Base-by-base conservation (phyloP, 2,113 vertebrate genomes). In the Microtus pennsylvanicus region DNA sequence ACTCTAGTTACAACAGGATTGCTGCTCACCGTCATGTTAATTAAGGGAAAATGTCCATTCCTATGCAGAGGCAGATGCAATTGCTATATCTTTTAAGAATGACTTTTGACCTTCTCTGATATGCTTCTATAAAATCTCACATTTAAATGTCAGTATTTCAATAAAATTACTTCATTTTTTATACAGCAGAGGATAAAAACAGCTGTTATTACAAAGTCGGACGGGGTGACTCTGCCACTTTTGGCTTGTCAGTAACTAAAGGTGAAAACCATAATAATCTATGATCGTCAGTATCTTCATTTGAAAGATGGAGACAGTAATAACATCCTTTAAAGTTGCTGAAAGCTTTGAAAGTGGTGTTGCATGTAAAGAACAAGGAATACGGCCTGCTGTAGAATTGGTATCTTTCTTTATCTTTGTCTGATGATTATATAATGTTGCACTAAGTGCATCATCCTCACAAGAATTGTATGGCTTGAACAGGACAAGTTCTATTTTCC, bases 81-180 rank as follows among this genome's bases (percentile, higher is more conserved):
- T 38, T 92, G 67, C 47, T 52, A 0, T 80, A 35, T 76, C 77
- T 93, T 89, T 96, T 86, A 93, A 94, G 76, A 93, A 90, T 89
- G 63, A 96, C 55, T 96, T 95, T 87, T 93, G 94, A 87, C 81
- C 72, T 47, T 97, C 45, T 97, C 22, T 38, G 35, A 63, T 81
- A 91, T 50, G 61, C 88, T 97, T 89, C 55, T 88, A 16, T 95
- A 94, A 97, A 98, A 92, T 16, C 17, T 96, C 92, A 86, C 22
- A 92, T 91, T 95, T 94, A 93, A 95, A 97, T 95, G 82, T 97
- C 96, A 94, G 72, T 42, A 94, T 97, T 96, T 97, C 92, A 95
- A 74, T 95, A 94, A 95, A 95, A 94, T 89, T 90, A 89, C 50
- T 42, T 92, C 74, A 88, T 47, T 47, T 89, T 97, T 90, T 95